Percentiles rank a stretch among this genome's conserved stretches.
Evolutionary conservation across 1,140 invertebrate genomes (phyloP).

Genomic region (Drosophila rhopaloa): DNA sequence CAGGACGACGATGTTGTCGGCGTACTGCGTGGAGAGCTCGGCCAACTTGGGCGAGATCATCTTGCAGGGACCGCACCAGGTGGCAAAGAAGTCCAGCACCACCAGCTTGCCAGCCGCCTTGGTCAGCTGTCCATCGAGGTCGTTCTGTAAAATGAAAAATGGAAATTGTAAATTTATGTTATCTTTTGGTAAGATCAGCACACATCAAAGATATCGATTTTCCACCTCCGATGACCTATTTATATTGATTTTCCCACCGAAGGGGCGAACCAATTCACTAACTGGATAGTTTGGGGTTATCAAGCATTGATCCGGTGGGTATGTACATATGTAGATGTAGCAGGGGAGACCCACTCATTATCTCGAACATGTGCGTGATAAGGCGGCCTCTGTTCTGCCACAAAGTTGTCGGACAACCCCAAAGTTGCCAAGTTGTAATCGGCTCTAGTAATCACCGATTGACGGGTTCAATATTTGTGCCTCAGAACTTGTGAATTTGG

Average conservation of each 20-base stretch:
- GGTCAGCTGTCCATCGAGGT: slow-evolving; percentile 89
- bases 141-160: slow-evolving; percentile 86
- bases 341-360: slow-evolving; percentile 7
- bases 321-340: background rate
- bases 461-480: slow-evolving; percentile 9
- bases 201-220: slow-evolving; percentile 14
- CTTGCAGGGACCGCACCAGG: slow-evolving; percentile 97
- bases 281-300: slow-evolving; percentile 15
- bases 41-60: slow-evolving; percentile 93
- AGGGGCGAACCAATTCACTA: background rate
- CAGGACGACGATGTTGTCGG: slow-evolving; percentile 86
- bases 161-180: background rate
- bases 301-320: slow-evolving; percentile 3
- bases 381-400: slow-evolving; percentile 1
- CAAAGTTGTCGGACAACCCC: slow-evolving; percentile 34
- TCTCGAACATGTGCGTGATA: slow-evolving; percentile 32
- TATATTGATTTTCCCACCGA: background rate
- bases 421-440: slow-evolving; percentile 34
- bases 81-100: slow-evolving; percentile 93
- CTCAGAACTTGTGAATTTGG: slow-evolving; percentile 3
- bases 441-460: slow-evolving; percentile 2
- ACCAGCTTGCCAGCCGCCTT: slow-evolving; percentile 93
- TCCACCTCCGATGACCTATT: slow-evolving; percentile 8
- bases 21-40: slow-evolving; percentile 87
- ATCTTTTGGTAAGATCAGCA: background rate